phyloP scores from a whole-genome alignment of 1,140 invertebrate species.

The Polypedilum pembai region DNA sequence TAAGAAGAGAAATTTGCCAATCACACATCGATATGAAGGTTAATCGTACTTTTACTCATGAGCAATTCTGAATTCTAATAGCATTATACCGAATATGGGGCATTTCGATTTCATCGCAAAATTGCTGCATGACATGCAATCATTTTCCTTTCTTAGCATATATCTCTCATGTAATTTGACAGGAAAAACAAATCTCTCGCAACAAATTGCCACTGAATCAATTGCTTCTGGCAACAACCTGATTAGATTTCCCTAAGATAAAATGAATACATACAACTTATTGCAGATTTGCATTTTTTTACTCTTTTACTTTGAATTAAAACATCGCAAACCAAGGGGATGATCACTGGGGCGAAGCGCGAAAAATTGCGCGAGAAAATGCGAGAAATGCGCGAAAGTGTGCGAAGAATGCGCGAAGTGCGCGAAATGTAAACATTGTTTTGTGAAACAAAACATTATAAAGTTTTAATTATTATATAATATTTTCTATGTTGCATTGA shows the following conservation, averaged over 20 bases:
- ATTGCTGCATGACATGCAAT: conserved; percentile 12
- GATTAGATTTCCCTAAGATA: background rate
- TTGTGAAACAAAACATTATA: too few relatives aligned
- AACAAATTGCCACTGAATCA: background rate
- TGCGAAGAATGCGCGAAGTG: too few relatives aligned
- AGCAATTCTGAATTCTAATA: background rate
- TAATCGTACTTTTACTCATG: background rate
- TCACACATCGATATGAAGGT: background rate
- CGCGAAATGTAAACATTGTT: too few relatives aligned
- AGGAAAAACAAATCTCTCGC: background rate
- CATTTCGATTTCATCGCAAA: background rate
- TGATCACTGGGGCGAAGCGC: too few relatives aligned
- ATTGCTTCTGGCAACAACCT: background rate
- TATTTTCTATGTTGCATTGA: too few relatives aligned
- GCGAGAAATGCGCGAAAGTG: too few relatives aligned
- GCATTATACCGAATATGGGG: background rate
- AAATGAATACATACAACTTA: background rate
- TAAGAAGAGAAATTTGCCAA: conserved; percentile 1
- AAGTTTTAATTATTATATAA: too few relatives aligned
- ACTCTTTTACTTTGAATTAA: too few relatives aligned
- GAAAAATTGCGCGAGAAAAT: too few relatives aligned
- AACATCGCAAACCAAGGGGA: too few relatives aligned
- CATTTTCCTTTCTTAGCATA: background rate
- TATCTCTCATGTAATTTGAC: background rate
- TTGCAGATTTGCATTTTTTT: too few relatives aligned